These are phyloP conservation scores for Stegana nigrithorax DNA, from an alignment of 2,888 invertebrate species.

Conservation along the genomic window DNA sequence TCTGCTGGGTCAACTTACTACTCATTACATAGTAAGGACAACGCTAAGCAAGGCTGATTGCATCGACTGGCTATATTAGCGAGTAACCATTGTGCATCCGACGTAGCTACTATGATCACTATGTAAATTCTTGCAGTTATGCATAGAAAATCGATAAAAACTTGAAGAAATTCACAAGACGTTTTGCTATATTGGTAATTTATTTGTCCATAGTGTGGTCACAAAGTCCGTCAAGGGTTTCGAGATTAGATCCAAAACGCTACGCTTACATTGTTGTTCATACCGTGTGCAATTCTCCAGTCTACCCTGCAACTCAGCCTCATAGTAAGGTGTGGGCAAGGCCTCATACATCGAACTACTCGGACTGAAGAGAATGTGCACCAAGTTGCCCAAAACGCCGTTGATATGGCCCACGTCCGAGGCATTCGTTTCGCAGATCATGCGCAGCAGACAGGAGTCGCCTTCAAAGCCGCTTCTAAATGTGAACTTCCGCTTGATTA, in stretches of 20 bases:
- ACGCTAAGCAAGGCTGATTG: no score
- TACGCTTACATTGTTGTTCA: conserved; percentile 45
- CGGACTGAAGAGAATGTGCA: conserved; percentile 73
- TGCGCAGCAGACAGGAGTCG: conserved; percentile 73
- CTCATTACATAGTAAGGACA: no score
- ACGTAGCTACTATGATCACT: no score
- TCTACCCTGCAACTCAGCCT: conserved; percentile 60
- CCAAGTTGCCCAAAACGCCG: conserved; percentile 75
- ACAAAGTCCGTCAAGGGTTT: conserved; percentile 41
- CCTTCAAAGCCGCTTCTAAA: conserved; percentile 71
- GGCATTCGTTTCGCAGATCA: conserved; percentile 75
- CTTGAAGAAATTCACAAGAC: no score
- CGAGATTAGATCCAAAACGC: conserved; percentile 59
- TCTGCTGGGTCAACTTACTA: no score
- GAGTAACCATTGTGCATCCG: no score
- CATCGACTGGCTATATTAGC: no score
- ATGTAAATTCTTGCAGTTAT: no score
- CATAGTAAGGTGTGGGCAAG: conserved; percentile 56
- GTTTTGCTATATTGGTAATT: no score
- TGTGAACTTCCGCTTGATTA: no score
- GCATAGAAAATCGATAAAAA: no score
- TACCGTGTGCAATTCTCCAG: conserved; percentile 53
- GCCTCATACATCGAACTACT: conserved; percentile 59
- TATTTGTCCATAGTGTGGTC: not conserved
- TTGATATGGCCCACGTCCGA: conserved; percentile 67